phyloP scores from a whole-genome alignment of 2,113 vertebrate genomes.

The Siniperca knerii region DNA sequence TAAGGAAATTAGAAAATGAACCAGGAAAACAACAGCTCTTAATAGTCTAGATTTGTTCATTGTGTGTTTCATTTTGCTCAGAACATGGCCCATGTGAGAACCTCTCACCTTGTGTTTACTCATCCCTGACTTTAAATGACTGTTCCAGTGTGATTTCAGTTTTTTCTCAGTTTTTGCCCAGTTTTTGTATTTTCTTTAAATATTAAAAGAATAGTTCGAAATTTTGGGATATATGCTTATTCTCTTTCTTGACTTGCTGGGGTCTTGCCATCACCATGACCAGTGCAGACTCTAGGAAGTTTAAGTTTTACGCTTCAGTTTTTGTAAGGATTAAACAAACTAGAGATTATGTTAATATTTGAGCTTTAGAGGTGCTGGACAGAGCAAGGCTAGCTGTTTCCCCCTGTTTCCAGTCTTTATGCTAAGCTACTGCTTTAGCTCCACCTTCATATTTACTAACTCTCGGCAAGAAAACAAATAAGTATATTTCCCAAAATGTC shows the following conservation, averaged over 20 bases:
- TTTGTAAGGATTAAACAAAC: not conserved
- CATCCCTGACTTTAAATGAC: slow-evolving; percentile 28
- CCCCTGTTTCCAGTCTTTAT: not conserved
- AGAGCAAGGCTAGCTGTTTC: not conserved
- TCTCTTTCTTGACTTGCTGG: not conserved
- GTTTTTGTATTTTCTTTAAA: not conserved
- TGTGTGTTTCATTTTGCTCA: not conserved
- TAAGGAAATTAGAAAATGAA: slow-evolving; percentile 5
- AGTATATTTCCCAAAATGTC: not conserved
- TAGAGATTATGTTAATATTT: not conserved
- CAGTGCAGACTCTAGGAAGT: not conserved
- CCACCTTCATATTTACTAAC: not conserved
- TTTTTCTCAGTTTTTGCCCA: slow-evolving; percentile 14
- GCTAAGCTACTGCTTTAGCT: not conserved
- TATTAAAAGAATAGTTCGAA: not conserved
- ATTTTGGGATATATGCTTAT: slow-evolving; percentile 4
- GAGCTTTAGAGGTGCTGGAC: not conserved
- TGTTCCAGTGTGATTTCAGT: slow-evolving; percentile 31
- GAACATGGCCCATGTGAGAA: slow-evolving; percentile 19
- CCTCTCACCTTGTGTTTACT: slow-evolving; percentile 20
- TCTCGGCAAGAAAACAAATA: not conserved
- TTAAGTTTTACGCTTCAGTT: not conserved
- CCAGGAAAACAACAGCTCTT: not conserved
- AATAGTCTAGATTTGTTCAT: not conserved
- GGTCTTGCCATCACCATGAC: not conserved